These are phyloP conservation scores for Pseudoips prasinana DNA, from an alignment of 2,888 invertebrate species.

Conservation along the genomic window DNA sequence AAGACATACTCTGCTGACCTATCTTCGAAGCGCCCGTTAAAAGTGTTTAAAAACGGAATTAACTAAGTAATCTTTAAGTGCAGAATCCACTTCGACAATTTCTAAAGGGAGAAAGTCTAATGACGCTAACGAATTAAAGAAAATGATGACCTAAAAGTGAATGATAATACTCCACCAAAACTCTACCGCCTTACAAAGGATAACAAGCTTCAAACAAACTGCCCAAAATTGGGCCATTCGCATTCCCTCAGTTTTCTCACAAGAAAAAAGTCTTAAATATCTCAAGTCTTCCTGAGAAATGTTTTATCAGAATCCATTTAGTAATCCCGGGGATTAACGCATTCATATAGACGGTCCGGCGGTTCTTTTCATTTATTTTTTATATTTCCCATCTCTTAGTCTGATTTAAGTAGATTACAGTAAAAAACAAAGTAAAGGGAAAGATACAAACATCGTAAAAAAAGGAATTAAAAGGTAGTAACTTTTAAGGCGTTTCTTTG, in stretches of 20 bases:
- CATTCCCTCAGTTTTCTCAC: conserved; percentile 10
- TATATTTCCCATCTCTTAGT: conserved; percentile 23
- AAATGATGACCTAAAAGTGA: conserved; percentile 1
- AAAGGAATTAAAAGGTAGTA: conserved; percentile 27
- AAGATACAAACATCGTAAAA: conserved; percentile 21
- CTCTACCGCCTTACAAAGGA: conserved; percentile 16
- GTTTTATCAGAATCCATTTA: conserved; percentile 36
- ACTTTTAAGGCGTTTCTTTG: conserved; percentile 4
- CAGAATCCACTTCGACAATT: too few relatives aligned
- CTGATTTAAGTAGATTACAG: conserved; percentile 31
- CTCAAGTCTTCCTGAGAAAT: conserved; percentile 31
- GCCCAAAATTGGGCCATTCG: conserved; percentile 24
- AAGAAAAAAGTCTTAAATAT: conserved; percentile 26
- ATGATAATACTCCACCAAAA: conserved; percentile 17
- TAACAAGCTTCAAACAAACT: conserved; percentile 24
- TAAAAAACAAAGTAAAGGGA: conserved; percentile 35
- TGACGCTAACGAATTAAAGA: neutral
- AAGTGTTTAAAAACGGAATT: too few relatives aligned
- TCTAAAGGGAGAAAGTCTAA: too few relatives aligned
- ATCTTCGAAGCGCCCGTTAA: too few relatives aligned
- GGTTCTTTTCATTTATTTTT: conserved; percentile 26
- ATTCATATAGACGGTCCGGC: conserved; percentile 28
- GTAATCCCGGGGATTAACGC: conserved; percentile 36
- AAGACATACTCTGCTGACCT: too few relatives aligned
- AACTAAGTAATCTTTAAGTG: too few relatives aligned